Base-by-base conservation (phyloP, 2,113 vertebrate genomes). In the Patagioenas fasciata region DNA sequence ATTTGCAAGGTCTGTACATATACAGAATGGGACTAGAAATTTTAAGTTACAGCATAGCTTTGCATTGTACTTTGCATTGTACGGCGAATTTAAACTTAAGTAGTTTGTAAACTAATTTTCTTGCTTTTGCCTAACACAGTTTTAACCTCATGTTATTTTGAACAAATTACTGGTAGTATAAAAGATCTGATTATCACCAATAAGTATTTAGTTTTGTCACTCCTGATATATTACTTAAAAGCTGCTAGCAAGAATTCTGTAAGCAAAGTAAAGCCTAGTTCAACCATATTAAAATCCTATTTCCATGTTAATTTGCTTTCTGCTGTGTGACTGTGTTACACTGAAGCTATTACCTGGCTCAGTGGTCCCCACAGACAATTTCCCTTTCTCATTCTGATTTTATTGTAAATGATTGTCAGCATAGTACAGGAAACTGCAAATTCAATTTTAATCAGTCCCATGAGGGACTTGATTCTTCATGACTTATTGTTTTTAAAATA, bases 221-320 rank as follows among this genome's bases (percentile, higher is more conserved):
- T 91, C 20, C 4, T 7, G 10, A 26, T 79, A 10, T 4, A 9
- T 80, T 72, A 77, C 64, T 85, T 90, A 54, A 80, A 85, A 66
- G 58, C 61, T 85, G 57, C 23, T 75, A 61, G 34, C 32, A 86
- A 65, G 44, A 83, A 75, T 54, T 32, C 65, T 87, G 25, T 89
- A 95, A 93, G 67, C 42, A 42, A 96, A 97, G 53, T 75, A 77
- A 92, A 73, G 58, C 91, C 80, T 91, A 91, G 54, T 96, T 98
- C 84, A 94, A 91, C 91, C 87, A 24, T 86, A 89, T 97, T 98
- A 96, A 96, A 97, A 96, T 96, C 96, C 92, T 78, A 5, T 92
- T 91, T 97, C 95, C 96, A 93, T 97, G 97, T 97, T 97, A 96
- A 97, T 97, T 98, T 97, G 66, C 67, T 94, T 97, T 98, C 34